Evolutionary conservation across 2,888 invertebrate genomes (phyloP).

Genomic region (Coelinius sp.): DNA sequence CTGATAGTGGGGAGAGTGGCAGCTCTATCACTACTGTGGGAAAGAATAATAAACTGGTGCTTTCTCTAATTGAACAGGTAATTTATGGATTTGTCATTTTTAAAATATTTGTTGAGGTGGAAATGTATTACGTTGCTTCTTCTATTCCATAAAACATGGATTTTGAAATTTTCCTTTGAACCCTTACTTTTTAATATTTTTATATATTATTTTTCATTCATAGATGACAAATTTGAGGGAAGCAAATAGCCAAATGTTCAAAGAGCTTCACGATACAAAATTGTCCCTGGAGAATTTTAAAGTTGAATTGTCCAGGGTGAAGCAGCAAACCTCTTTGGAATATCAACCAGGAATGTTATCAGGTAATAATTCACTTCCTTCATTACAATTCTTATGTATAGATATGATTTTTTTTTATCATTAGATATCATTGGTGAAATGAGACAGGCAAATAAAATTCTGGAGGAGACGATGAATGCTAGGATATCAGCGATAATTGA

Average conservation of each 20-base stretch:
- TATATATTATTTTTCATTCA: too few species aligned
- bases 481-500: slow-evolving; percentile 64
- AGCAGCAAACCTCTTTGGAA: slow-evolving; percentile 59
- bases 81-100: slow-evolving; percentile 59
- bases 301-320: slow-evolving; percentile 59
- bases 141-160: too few species aligned
- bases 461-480: slow-evolving; percentile 65
- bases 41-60: slow-evolving; percentile 75
- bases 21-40: slow-evolving; percentile 74
- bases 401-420: neutral
- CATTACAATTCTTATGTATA: neutral
- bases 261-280: slow-evolving; percentile 82
- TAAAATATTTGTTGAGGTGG: too few species aligned
- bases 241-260: slow-evolving; percentile 81
- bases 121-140: too few species aligned
- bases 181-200: too few species aligned
- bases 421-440: slow-evolving; percentile 68
- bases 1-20: slow-evolving; percentile 70
- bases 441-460: slow-evolving; percentile 64
- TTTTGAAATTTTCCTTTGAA: too few species aligned
- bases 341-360: slow-evolving; percentile 70
- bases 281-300: slow-evolving; percentile 72
- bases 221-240: slow-evolving; percentile 76
- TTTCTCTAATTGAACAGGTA: slow-evolving; percentile 82
- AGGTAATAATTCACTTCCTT: slow-evolving; percentile 53